Evolutionary conservation across 2,113 vertebrate species (phyloP), one percentile per base, ranked within the genome.

Genomic region (Amblyornis subalaris): DNA sequence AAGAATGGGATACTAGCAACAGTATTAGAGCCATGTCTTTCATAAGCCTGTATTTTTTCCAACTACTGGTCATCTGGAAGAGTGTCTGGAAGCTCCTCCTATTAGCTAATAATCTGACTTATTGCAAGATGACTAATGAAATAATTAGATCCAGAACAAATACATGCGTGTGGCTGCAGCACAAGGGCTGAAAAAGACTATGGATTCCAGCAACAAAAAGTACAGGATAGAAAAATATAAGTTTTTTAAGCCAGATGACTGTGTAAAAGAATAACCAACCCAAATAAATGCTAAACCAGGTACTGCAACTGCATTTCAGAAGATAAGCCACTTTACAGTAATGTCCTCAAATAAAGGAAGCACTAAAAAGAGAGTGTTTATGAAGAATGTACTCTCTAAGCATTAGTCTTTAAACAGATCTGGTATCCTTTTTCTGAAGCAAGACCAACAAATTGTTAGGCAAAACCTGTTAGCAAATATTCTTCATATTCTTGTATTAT

Each of bases 201-300:
- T 2, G 14, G 9, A 64, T 8, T 58, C 28, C 45, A 55, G 33
- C 10, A 76, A 74, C 28, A 20, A 78, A 10, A 38, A 61, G 17
- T 15, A 62, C 9, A 57, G 29, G 20, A 84, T 0, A 47, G 45
- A 61, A 94, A 85, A 15, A n/a, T 10, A 0, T 0, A 65, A 57
- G 38, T 12, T 58, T 19, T 25, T 11, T 69, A 93, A 87, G 38
- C 5, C 42, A 79, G 18, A 20, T 71, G 25, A 78, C 78, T 1
- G 2, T 6, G 12, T 33, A 64, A 79, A 86, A 74, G 38, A 64
- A 72, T 29, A 84, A 6, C 4, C 25, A 80, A 38, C 4, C 6
- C 14, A 33, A 79, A 50, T 15, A 79, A 79, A 44, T 60, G n/a
- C 10, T 58, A 55, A 31, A 64, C 22, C 10, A 29, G 14, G 40